Percentiles rank a stretch among this genome's conserved stretches.
Evolutionary conservation across 1,140 invertebrate genomes (phyloP).

Genomic region (Panagrolaimus sp.): DNA sequence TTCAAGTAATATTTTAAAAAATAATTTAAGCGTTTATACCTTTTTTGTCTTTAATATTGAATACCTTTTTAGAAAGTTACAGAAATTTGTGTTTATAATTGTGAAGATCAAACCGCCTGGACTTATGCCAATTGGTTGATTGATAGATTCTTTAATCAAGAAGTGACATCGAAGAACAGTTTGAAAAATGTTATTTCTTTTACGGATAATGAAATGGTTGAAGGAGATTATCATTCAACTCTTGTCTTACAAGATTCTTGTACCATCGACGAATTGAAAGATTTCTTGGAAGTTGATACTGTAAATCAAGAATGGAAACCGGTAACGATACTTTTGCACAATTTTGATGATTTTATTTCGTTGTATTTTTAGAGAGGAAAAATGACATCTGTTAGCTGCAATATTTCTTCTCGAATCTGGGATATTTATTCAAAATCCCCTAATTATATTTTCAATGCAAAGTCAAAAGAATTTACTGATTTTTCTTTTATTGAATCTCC

Average conservation of each 20-base stretch:
- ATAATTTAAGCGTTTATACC: no score
- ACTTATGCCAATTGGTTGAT: slow-evolving; percentile 44
- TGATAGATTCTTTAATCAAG: slow-evolving; percentile 20
- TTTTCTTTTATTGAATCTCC: no score
- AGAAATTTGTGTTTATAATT: slow-evolving; percentile 35
- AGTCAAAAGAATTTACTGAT: no score
- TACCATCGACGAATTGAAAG: background rate
- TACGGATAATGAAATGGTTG: background rate
- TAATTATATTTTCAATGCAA: background rate
- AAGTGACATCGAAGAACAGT: slow-evolving; percentile 14
- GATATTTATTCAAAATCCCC: background rate
- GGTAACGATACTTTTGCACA: background rate
- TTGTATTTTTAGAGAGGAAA: background rate
- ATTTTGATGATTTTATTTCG: background rate
- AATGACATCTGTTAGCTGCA: background rate
- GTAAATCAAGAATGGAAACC: background rate
- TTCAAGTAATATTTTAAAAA: slow-evolving; percentile 30
- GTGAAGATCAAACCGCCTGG: slow-evolving; percentile 49
- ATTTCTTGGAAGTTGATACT: background rate
- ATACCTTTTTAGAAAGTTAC: slow-evolving; percentile 36
- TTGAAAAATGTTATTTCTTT: slow-evolving; percentile 20
- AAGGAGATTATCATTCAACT: background rate
- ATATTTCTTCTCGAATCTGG: background rate
- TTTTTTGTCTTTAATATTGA: slow-evolving; percentile 11
- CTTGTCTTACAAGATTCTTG: slow-evolving; percentile 12